Evolutionary conservation across 2,113 vertebrate genomes (phyloP).

Genomic region (Heterotis niloticus): DNA sequence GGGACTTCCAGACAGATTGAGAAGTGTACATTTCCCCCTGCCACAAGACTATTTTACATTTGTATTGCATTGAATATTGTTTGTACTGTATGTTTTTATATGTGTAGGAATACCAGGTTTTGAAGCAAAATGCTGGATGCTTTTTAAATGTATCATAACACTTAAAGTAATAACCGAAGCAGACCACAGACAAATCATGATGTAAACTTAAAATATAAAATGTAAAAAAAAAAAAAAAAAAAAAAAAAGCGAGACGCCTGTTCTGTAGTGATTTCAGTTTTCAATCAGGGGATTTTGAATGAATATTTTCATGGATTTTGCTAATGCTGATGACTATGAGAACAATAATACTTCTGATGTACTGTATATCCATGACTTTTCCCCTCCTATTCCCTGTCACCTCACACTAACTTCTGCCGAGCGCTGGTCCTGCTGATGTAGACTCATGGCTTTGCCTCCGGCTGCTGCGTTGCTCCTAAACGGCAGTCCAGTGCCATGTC

Average conservation of each 20-base stretch:
- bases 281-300: slow-evolving; percentile 71
- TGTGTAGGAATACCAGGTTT: slow-evolving; percentile 78
- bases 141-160: slow-evolving; percentile 73
- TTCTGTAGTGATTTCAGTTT: slow-evolving; percentile 77
- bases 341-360: slow-evolving; percentile 64
- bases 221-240: slow-evolving; percentile 62
- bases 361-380: slow-evolving; percentile 81
- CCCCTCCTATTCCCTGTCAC: slow-evolving; percentile 75
- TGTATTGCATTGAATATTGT: slow-evolving; percentile 41
- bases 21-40: slow-evolving; percentile 59
- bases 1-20: slow-evolving; percentile 49
- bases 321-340: slow-evolving; percentile 65
- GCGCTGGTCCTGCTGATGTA: slow-evolving; percentile 83
- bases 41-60: slow-evolving; percentile 46
- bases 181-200: slow-evolving; percentile 46
- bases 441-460: slow-evolving; percentile 74
- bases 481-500: slow-evolving; percentile 78
- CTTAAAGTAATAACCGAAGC: slow-evolving; percentile 78
- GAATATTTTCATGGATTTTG: slow-evolving; percentile 77
- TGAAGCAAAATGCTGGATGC: slow-evolving; percentile 86
- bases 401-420: slow-evolving; percentile 75
- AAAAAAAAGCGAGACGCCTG: slow-evolving; percentile 53
- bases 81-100: slow-evolving; percentile 54
- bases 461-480: slow-evolving; percentile 94
- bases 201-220: slow-evolving; percentile 64